A percentile compares a stretch with the other conserved stretches of the same genome.
phyloP scores from a whole-genome alignment of 2,113 vertebrate genomes.

The Lophochroa leadbeateri region DNA sequence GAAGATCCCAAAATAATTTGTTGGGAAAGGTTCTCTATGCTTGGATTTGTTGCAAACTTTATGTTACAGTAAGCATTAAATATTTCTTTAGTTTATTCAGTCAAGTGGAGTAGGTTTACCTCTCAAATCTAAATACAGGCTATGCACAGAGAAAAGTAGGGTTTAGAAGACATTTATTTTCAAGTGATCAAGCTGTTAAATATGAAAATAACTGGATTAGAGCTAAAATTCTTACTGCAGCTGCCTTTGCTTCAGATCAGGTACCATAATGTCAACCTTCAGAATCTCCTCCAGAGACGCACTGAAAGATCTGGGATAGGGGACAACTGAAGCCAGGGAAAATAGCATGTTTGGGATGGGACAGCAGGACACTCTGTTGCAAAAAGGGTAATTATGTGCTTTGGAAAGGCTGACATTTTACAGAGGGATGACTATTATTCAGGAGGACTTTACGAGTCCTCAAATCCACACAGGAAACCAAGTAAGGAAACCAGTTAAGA shows the following conservation, averaged over 20 bases:
- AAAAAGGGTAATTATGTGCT: background rate
- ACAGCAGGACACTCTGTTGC: background rate
- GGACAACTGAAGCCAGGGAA: background rate
- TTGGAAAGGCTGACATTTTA: background rate
- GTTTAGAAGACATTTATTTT: background rate
- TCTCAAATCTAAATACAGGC: background rate
- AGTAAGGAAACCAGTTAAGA: background rate
- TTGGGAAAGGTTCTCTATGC: background rate
- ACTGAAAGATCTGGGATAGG: background rate
- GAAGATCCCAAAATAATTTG: background rate
- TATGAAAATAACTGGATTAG: background rate
- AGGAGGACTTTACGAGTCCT: background rate
- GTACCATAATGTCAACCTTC: background rate
- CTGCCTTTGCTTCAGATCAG: background rate
- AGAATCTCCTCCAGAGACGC: background rate
- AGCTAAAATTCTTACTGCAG: slow-evolving; percentile 1
- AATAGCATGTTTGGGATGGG: background rate
- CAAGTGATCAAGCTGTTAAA: background rate
- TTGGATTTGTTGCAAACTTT: background rate
- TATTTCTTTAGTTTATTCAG: background rate
- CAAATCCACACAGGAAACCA: background rate
- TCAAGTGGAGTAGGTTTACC: background rate
- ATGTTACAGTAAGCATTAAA: background rate
- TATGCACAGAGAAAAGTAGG: background rate
- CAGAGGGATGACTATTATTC: background rate